These are phyloP conservation scores for Tragelaphus imberbis DNA, from an alignment of 2,113 vertebrate species.

Conservation along the genomic window DNA sequence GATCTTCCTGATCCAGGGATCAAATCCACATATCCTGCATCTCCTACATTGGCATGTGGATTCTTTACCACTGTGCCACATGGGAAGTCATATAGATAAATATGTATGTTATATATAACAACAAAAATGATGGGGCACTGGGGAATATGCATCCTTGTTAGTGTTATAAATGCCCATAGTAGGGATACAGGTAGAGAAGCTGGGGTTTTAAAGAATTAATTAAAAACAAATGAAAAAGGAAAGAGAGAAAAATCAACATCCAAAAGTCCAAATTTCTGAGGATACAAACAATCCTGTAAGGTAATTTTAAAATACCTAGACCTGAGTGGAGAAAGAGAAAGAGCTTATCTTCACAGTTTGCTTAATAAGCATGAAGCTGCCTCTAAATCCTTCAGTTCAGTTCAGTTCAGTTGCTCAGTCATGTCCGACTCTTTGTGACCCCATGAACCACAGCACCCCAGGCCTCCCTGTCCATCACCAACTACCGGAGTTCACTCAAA, in stretches of 20 bases:
- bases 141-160: not conserved
- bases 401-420: too few species aligned
- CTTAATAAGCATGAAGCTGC: not conserved
- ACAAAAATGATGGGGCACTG: not conserved
- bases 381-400: not conserved
- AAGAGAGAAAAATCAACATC: not conserved
- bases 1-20: not conserved
- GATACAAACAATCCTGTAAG: not conserved
- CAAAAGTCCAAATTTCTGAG: not conserved
- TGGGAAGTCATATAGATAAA: not conserved
- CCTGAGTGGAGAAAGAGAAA: not conserved
- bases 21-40: not conserved
- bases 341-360: not conserved
- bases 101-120: not conserved
- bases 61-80: not conserved
- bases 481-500: too few species aligned
- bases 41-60: not conserved
- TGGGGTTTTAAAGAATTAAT: not conserved
- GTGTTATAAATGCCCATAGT: not conserved
- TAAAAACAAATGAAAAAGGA: not conserved
- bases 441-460: too few species aligned
- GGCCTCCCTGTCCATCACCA: too few species aligned
- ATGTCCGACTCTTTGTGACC: rapidly evolving
- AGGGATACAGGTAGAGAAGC: not conserved
- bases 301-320: not conserved